Evolutionary conservation across 1,140 invertebrate genomes (phyloP).

Genomic region (Macrobrachium rosenbergii): DNA sequence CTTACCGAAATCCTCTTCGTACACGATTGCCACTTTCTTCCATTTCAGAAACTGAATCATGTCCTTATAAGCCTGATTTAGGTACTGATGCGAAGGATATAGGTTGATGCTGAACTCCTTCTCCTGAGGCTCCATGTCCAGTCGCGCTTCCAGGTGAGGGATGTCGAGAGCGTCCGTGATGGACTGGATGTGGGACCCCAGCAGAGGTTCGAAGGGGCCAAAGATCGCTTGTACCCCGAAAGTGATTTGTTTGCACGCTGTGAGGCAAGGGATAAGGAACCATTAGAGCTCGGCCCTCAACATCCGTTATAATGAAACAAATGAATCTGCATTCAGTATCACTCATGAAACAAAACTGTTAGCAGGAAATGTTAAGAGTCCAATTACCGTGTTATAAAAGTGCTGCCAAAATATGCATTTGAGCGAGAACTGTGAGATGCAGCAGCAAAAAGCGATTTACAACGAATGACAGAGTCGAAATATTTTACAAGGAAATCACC

Average conservation of each 20-base stretch:
- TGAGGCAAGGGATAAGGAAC: neutral
- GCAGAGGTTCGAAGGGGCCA: conserved; percentile 86
- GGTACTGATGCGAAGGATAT: conserved; percentile 86
- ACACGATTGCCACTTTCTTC: conserved; percentile 93
- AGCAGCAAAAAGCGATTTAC: too few species aligned
- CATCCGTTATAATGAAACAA: too few species aligned
- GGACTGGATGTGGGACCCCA: conserved; percentile 88
- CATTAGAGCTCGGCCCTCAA: neutral
- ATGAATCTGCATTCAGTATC: too few species aligned
- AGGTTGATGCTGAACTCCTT: conserved; percentile 91
- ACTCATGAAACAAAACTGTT: too few species aligned
- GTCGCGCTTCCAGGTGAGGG: conserved; percentile 86
- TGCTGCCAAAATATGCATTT: too few species aligned
- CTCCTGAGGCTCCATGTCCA: conserved; percentile 68
- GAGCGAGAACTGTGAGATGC: too few species aligned
- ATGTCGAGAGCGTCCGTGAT: conserved; percentile 90
- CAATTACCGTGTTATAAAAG: too few species aligned
- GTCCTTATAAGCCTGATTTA: conserved; percentile 89
- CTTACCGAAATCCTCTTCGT: conserved; percentile 89
- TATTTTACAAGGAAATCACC: too few species aligned
- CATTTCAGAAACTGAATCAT: conserved; percentile 91
- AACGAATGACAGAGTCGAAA: too few species aligned
- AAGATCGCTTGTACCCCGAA: conserved; percentile 90
- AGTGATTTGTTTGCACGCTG: conserved; percentile 89
- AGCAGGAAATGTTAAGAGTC: too few species aligned